A percentile compares a stretch with the other conserved stretches of the same genome.
Evolutionary conservation across 2,797 vertebrate genomes (phyloP).

Genomic region (Lindbergichthys nudifrons): DNA sequence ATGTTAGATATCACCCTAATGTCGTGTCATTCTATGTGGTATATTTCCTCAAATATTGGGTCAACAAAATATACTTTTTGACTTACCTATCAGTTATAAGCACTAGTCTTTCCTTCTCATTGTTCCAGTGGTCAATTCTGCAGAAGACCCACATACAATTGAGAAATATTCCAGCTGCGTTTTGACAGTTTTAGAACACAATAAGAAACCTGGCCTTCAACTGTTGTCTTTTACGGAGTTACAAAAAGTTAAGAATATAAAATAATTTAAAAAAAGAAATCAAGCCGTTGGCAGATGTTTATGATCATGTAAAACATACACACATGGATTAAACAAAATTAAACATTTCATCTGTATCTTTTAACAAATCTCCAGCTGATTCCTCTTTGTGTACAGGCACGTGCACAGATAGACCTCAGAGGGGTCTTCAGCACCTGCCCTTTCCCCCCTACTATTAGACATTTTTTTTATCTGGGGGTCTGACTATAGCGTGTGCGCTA

Average conservation of each 20-base stretch:
- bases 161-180: background rate
- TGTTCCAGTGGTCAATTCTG: slow-evolving; percentile 98
- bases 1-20: background rate
- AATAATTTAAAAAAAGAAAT: no score
- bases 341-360: background rate
- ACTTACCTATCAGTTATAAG: slow-evolving; percentile 90
- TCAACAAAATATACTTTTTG: background rate
- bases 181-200: background rate
- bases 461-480: no score
- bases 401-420: no score
- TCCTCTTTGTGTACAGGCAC: background rate
- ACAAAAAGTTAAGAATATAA: background rate
- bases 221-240: background rate
- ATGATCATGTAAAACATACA: no score
- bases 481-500: no score
- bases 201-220: background rate
- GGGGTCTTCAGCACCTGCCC: no score
- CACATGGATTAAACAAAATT: no score
- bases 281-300: no score
- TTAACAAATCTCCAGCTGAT: background rate
- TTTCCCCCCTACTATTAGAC: no score
- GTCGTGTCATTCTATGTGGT: background rate
- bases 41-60: background rate
- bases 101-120: slow-evolving; percentile 93
- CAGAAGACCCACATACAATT: slow-evolving; percentile 22